These are phyloP conservation scores for Eurystomus gularis DNA, from an alignment of 2,113 vertebrate genomes.

Conservation along the genomic window DNA sequence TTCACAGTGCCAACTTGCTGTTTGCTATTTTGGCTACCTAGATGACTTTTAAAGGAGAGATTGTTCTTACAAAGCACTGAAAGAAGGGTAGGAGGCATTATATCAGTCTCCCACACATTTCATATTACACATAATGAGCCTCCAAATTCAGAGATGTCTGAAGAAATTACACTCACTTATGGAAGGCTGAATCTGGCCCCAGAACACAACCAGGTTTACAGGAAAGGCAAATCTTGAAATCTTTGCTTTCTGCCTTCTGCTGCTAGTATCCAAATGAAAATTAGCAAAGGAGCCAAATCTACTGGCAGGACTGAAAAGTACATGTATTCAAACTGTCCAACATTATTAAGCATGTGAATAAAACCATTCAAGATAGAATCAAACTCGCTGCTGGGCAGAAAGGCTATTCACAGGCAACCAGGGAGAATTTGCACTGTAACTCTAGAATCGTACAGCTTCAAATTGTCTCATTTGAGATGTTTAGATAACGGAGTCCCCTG, in stretches of 20 bases:
- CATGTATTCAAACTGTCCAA: neutral
- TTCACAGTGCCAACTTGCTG: neutral
- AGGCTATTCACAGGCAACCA: neutral
- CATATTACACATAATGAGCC: neutral
- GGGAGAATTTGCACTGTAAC: neutral
- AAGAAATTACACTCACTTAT: neutral
- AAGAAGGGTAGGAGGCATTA: neutral
- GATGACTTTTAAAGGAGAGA: neutral
- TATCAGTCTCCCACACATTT: neutral
- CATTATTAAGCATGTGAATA: neutral
- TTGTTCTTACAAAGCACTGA: neutral
- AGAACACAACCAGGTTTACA: neutral
- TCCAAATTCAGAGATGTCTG: neutral
- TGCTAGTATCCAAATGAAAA: neutral
- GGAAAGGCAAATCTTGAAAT: neutral
- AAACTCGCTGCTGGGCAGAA: neutral
- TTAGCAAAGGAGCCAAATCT: neutral
- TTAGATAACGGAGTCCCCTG: neutral
- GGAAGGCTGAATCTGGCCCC: neutral
- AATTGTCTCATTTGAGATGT: constrained; percentile 26
- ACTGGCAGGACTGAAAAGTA: neutral
- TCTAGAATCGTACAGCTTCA: neutral
- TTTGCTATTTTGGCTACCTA: constrained; percentile 14
- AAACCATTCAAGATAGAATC: neutral
- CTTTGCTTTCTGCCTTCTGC: neutral